phyloP scores from a whole-genome alignment of 37 sponge, comb jelly and placozoan species.

The Eunapius fragilis region DNA sequence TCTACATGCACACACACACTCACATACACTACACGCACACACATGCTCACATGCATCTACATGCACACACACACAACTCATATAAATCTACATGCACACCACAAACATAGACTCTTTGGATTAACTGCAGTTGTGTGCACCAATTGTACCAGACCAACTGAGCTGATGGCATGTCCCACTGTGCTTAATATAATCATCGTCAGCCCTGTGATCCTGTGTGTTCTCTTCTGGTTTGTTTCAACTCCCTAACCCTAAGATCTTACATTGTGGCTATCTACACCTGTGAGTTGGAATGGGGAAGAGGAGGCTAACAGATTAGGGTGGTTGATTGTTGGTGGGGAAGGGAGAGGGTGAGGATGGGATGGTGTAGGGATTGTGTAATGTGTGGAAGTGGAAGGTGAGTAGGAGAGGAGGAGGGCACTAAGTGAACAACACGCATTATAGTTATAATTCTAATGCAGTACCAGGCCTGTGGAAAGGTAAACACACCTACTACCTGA shows the following conservation, averaged over 20 bases:
- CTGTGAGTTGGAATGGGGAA: not conserved
- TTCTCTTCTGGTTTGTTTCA: slow-evolving; percentile 62
- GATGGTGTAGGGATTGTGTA: too few relatives aligned
- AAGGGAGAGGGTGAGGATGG: too few relatives aligned
- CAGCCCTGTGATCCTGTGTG: slow-evolving; percentile 45
- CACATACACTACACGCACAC: not conserved
- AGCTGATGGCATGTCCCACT: slow-evolving; percentile 16
- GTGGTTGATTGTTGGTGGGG: too few relatives aligned
- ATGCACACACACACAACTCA: not conserved
- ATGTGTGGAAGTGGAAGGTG: too few relatives aligned
- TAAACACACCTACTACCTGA: too few relatives aligned
- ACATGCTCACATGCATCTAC: not conserved
- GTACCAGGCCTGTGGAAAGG: too few relatives aligned
- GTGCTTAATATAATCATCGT: slow-evolving; percentile 6
- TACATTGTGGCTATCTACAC: slow-evolving; percentile 41
- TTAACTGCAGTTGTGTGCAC: slow-evolving; percentile 53
- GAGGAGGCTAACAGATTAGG: too few relatives aligned
- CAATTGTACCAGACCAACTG: slow-evolving; percentile 52
- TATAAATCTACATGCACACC: not conserved
- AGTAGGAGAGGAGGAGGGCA: too few relatives aligned
- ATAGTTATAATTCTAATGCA: too few relatives aligned
- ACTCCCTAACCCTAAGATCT: too few relatives aligned
- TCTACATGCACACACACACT: too few relatives aligned
- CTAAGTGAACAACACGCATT: too few relatives aligned
- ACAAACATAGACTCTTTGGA: slow-evolving; percentile 59